phyloP scores from a whole-genome alignment of 1,140 invertebrate species.

The Tenebrio molitor region DNA sequence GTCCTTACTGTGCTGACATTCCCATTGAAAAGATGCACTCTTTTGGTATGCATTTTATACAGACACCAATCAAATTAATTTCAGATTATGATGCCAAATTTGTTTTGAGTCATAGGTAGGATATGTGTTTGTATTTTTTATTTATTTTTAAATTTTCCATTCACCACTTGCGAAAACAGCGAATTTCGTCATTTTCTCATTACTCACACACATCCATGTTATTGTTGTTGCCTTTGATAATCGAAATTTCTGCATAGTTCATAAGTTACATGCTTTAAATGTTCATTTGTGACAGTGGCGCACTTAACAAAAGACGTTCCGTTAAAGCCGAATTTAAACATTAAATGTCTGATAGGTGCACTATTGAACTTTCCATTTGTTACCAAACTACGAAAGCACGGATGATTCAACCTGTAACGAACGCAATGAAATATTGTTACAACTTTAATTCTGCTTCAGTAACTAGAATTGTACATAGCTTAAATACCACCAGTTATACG shows the following conservation, averaged over 20 bases:
- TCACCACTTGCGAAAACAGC: background rate
- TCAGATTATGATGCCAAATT: slow-evolving; percentile 48
- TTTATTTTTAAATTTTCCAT: slow-evolving; percentile 47
- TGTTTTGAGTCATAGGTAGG: slow-evolving; percentile 53
- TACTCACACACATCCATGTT: background rate
- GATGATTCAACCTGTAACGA: no score
- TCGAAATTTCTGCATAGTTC: background rate
- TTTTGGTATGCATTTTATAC: slow-evolving; percentile 60
- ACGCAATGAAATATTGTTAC: no score
- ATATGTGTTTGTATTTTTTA: slow-evolving; percentile 54
- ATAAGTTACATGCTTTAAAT: background rate
- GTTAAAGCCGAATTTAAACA: no score
- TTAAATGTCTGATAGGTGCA: no score
- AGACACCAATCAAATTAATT: slow-evolving; percentile 51
- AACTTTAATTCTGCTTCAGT: no score
- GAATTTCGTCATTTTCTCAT: background rate
- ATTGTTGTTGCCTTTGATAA: slow-evolving; percentile 28
- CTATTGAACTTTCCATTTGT: no score
- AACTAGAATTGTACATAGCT: no score
- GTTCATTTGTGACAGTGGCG: background rate
- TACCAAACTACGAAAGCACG: no score
- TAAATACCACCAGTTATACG: no score
- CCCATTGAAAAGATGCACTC: slow-evolving; percentile 40
- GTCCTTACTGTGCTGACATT: slow-evolving; percentile 47
- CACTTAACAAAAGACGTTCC: no score